A percentile compares a stretch with the other conserved stretches of the same genome.
phyloP scores from a whole-genome alignment of 2,888 invertebrate genomes.

The Mechanitis messenoides region DNA sequence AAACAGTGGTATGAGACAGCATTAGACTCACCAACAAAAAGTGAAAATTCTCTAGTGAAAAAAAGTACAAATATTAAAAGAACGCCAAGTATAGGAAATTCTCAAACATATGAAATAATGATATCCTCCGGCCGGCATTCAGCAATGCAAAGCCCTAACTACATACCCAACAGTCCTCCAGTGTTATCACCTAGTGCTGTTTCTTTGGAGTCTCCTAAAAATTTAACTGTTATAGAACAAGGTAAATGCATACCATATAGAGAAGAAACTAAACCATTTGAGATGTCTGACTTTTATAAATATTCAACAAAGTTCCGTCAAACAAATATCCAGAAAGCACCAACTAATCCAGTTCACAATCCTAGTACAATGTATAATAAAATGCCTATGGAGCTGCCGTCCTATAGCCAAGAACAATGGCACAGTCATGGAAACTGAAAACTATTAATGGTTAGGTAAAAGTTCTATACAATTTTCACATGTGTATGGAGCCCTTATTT shows the following conservation, averaged over 20 bases:
- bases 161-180: conserved; percentile 55
- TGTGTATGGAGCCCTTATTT: neutral
- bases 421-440: conserved; percentile 34
- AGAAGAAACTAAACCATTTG: conserved; percentile 97
- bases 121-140: conserved; percentile 65
- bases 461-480: no score
- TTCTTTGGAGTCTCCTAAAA: conserved; percentile 86
- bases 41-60: conserved; percentile 50
- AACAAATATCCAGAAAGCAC: conserved; percentile 50
- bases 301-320: conserved; percentile 96
- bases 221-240: conserved; percentile 89
- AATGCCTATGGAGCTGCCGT: conserved; percentile 64
- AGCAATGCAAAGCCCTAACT: conserved; percentile 64
- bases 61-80: conserved; percentile 70
- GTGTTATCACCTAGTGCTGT: conserved; percentile 68
- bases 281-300: conserved; percentile 98
- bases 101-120: conserved; percentile 70
- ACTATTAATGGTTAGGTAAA: neutral
- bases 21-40: conserved; percentile 75
- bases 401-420: conserved; percentile 64
- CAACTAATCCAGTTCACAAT: conserved; percentile 44
- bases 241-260: conserved; percentile 93
- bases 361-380: conserved; percentile 54
- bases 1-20: conserved; percentile 84
- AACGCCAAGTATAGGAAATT: conserved; percentile 74